phyloP scores from a whole-genome alignment of 2,797 vertebrate species.

The Loris lydekkerianus region DNA sequence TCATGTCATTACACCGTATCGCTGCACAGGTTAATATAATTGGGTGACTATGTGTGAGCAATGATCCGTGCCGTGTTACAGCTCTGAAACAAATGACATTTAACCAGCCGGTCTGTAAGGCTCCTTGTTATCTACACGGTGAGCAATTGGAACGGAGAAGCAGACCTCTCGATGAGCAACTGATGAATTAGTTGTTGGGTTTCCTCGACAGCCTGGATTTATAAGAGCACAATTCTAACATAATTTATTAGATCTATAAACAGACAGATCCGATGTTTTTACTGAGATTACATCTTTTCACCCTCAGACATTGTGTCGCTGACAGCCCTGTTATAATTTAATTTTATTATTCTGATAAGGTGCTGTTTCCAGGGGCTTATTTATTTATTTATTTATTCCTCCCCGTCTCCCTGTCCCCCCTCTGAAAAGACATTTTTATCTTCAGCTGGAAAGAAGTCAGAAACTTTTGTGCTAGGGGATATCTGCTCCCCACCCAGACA shows the following conservation, averaged over 20 bases:
- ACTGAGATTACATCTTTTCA: slow-evolving; percentile 88
- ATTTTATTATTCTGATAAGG: slow-evolving; percentile 84
- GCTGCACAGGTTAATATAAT: slow-evolving; percentile 93
- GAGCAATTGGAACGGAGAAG: slow-evolving; percentile 89
- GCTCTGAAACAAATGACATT: slow-evolving; percentile 94
- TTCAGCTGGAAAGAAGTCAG: slow-evolving; percentile 69
- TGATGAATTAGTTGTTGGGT: slow-evolving; percentile 93
- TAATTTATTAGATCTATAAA: slow-evolving; percentile 92
- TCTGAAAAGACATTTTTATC: slow-evolving; percentile 66
- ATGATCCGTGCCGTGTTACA: slow-evolving; percentile 92
- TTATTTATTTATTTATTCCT: slow-evolving; percentile 26
- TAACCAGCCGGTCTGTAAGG: slow-evolving; percentile 92
- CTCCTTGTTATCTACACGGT: slow-evolving; percentile 92
- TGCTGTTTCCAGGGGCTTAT: slow-evolving; percentile 60
- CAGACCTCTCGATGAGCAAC: slow-evolving; percentile 88
- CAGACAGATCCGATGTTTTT: slow-evolving; percentile 89
- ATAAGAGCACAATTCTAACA: slow-evolving; percentile 89
- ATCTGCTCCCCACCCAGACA: not conserved
- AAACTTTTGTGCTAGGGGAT: slow-evolving; percentile 38
- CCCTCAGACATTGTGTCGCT: slow-evolving; percentile 83
- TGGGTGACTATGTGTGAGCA: slow-evolving; percentile 92
- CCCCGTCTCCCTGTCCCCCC: rapidly evolving
- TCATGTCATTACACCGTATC: slow-evolving; percentile 91
- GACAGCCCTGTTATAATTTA: slow-evolving; percentile 80
- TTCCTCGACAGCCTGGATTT: slow-evolving; percentile 92